Base-by-base conservation (phyloP, 1,140 invertebrate species). In the Drosophila tani region DNA sequence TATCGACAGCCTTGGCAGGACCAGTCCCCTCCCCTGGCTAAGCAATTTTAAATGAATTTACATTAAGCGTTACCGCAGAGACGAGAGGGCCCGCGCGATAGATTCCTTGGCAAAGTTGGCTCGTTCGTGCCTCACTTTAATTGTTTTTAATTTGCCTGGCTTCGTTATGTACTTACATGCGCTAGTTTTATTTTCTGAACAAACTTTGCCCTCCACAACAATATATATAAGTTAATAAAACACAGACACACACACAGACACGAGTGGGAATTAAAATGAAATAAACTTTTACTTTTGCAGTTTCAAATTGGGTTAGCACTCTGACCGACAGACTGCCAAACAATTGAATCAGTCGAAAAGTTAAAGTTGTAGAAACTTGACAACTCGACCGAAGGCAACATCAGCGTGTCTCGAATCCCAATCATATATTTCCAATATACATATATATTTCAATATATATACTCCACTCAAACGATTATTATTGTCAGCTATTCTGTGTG, bases 31-130 rank as follows among this genome's bases (percentile, higher is more conserved):
- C 2, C 7, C 12, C 40, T 24, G 15, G 41, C 27, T 63, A 40
- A 49, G 70, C 67, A 88, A 85, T 90, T 90, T 87, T 78, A 85
- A 90, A 91, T 91, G 82, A 90, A 90, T 90, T 91, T 86, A 91
- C 86, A 69, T 78, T 78, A 69, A 78, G 62, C 83, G 66, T 64
- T 65, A 71, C 79, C 81, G 80, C 76, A 79, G 66, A 63, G 63
- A 66, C 62, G 32, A 11, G 32, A n/a, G 40, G 38, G 19, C 50
- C 46, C 47, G 50, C 50, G 14, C 7, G 4, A 35, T 71, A 19
- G n/a, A 35, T 57, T 68, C 27, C 35, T 50, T 32, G 63, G 40
- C 15, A 64, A 65, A 60, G 46, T 80, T 81, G 51, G 6, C 51
- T 35, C n/a, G 59, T 58, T 60, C 62, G 64, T 81, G 64, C 58